Conservation (phyloP, 1,140 invertebrate genomes). For the Drosophila watanabei region DNA sequence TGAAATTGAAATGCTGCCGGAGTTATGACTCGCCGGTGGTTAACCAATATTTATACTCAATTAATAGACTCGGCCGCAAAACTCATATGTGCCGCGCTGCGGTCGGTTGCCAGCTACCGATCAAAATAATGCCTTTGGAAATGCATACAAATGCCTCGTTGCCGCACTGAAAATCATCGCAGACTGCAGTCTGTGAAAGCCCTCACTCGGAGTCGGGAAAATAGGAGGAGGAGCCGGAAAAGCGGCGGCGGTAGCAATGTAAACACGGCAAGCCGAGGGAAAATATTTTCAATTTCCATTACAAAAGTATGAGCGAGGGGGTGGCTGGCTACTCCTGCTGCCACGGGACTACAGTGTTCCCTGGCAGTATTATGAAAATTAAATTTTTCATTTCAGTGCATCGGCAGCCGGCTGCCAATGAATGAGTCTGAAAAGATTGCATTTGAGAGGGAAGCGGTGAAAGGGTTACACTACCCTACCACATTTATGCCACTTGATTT, state of each 20-base stretch:
- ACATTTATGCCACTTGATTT: not conserved
- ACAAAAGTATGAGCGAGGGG: slow-evolving; percentile 59
- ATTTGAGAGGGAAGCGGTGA: not conserved
- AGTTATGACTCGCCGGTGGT: slow-evolving; percentile 46
- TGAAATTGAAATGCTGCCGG: slow-evolving; percentile 15
- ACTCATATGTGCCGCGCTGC: slow-evolving; percentile 38
- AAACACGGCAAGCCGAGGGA: slow-evolving; percentile 65
- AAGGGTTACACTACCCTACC: slow-evolving; percentile 9
- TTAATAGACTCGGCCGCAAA: slow-evolving; percentile 70
- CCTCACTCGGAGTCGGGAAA: slow-evolving; percentile 26
- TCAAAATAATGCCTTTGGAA: slow-evolving; percentile 75
- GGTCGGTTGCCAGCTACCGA: slow-evolving; percentile 57
- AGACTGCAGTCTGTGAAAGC: slow-evolving; percentile 20
- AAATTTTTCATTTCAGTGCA: slow-evolving; percentile 83
- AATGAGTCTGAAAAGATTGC: slow-evolving; percentile 61
- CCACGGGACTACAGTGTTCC: slow-evolving; percentile 58
- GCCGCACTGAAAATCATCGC: slow-evolving; percentile 58
- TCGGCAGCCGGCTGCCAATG: slow-evolving; percentile 47
- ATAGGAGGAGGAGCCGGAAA: not conserved
- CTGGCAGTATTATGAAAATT: slow-evolving; percentile 78
- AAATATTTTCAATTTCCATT: slow-evolving; percentile 84
- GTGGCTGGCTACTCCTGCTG: not conserved
- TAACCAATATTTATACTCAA: slow-evolving; percentile 79
- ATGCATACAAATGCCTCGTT: slow-evolving; percentile 46
- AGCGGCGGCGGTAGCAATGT: slow-evolving; percentile 16